Conservation (phyloP, 2,797 vertebrate genomes). For the Streptopelia turtur region DNA sequence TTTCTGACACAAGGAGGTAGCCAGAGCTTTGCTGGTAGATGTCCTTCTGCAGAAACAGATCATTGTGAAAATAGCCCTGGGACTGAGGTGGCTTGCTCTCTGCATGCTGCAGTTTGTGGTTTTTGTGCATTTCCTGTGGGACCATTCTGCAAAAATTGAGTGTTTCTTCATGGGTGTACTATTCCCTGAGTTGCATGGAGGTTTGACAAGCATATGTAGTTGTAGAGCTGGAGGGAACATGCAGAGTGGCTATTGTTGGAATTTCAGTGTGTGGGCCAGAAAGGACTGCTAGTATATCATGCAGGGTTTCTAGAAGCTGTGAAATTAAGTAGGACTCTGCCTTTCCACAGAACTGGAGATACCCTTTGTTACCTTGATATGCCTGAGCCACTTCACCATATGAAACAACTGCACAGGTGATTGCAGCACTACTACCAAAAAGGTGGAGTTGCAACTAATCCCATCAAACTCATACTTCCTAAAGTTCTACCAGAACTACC, state of each 20-base stretch:
- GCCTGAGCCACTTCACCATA: not conserved
- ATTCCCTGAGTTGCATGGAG: not conserved
- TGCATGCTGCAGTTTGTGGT: not conserved
- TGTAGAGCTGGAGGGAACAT: not conserved
- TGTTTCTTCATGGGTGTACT: not conserved
- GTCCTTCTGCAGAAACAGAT: not conserved
- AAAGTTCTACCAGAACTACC: not conserved
- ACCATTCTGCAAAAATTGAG: not conserved
- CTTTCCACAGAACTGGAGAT: not conserved
- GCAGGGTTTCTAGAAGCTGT: not conserved
- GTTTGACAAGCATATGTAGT: not conserved
- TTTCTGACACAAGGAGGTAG: not conserved
- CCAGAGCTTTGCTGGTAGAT: not conserved
- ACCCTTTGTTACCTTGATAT: not conserved
- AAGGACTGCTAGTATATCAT: not conserved
- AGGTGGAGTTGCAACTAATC: not conserved
- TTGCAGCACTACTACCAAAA: not conserved
- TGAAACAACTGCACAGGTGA: not conserved
- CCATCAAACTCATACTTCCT: not conserved
- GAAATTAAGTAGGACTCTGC: not conserved
- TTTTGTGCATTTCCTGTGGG: not conserved
- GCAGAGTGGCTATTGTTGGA: not conserved
- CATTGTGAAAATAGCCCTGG: not conserved
- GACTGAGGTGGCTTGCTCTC: not conserved
- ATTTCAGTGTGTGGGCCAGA: not conserved